Base-by-base conservation (phyloP, 2,113 vertebrate species). In the Nymphicus hollandicus region DNA sequence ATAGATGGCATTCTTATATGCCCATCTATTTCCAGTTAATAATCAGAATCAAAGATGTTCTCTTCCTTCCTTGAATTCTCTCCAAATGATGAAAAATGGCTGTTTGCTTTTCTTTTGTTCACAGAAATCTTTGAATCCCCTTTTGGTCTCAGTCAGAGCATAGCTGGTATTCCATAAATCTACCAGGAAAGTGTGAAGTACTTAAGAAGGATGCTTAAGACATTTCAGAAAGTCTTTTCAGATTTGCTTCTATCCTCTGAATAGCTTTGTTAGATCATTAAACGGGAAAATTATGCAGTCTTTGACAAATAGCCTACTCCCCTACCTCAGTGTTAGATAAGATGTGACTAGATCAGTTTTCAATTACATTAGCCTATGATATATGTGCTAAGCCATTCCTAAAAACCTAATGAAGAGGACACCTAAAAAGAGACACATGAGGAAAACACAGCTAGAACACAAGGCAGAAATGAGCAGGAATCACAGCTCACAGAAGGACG, bases 31-130 rank as follows among this genome's bases (percentile, higher is more conserved):
- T 90, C 52, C 52, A 76, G 50, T 44, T 86, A 73, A 63, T 81
- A 78, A 81, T 71, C 52, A 88, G 93, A 96, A 78, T 89, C 53
- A 93, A 96, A 91, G 43, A 43, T 39, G 33, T 86, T 68, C 43
- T 90, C 16, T 74, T 73, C 61, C 79, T 91, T 76, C 33, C 29
- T 44, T 88, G 43, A 91, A 60, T 90, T 90, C 31, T 61, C 39
- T 81, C 53, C n/a, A 89, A 87, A 94, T 61, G 23, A 83, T 55
- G 50, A 78, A 88, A 86, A 86, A 93, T n/a, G 8, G 7, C n/a
- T 70, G 31, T 71, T 88, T 81, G 33, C 11, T 71, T 61, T 86
- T 52, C 17, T 88, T 83, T 83, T 78, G 31, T 84, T 94, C 65
- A 50, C 25, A 88, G 50, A 83, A 83, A 80, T 72, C 39, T 83